These are phyloP conservation scores for Anthophora plumipes DNA, from an alignment of 2,888 invertebrate species.

Conservation along the genomic window DNA sequence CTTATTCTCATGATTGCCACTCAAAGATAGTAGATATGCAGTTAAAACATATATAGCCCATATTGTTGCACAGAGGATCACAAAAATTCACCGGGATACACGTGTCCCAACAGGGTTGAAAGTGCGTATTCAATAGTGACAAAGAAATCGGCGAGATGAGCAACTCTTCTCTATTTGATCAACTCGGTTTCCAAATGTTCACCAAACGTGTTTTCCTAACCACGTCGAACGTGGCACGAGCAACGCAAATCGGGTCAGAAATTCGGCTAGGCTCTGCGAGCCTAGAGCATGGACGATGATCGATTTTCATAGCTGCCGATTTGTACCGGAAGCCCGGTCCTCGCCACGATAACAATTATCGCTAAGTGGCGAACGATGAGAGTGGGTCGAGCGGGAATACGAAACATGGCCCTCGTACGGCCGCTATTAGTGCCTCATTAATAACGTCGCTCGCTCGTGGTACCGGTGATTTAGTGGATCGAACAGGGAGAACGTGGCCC, in stretches of 20 bases:
- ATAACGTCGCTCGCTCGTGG: slow-evolving; percentile 73
- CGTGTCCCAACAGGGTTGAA: no score
- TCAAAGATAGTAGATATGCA: no score
- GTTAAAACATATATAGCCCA: no score
- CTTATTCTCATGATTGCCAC: no score
- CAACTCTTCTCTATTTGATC: no score
- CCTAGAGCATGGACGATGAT: slow-evolving; percentile 37
- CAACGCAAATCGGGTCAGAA: slow-evolving; percentile 14
- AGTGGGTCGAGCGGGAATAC: slow-evolving; percentile 74
- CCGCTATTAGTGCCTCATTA: slow-evolving; percentile 78
- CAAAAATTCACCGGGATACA: no score
- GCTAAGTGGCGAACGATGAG: slow-evolving; percentile 74
- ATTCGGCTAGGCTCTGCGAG: not conserved
- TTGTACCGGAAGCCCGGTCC: slow-evolving; percentile 46
- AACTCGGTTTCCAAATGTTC: no score
- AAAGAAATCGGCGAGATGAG: no score
- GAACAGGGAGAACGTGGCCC: slow-evolving; percentile 20
- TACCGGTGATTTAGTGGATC: slow-evolving; percentile 67
- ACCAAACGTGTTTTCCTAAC: no score
- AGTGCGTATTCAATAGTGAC: no score
- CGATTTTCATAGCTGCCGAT: slow-evolving; percentile 61
- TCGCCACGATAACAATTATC: slow-evolving; percentile 71
- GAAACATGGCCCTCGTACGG: slow-evolving; percentile 72
- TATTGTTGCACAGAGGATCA: no score
- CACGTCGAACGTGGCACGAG: not conserved